A percentile compares a stretch with the other conserved stretches of the same genome.
These are phyloP conservation scores for Thecocarcelia acutangulata DNA, from an alignment of 2,888 invertebrate species.

Conservation along the genomic window DNA sequence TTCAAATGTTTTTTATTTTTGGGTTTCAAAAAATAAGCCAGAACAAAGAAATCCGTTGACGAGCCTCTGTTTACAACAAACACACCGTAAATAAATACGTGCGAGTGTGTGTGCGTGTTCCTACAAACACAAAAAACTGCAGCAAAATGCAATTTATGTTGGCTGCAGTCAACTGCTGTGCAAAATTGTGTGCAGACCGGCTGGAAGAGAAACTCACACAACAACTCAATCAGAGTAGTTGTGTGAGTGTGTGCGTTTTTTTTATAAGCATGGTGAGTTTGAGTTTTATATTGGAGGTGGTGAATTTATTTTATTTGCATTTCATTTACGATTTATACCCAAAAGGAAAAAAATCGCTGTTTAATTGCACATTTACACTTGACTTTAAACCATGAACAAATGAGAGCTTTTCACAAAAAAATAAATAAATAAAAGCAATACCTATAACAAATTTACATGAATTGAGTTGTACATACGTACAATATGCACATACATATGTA, in stretches of 20 bases:
- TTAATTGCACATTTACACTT: slow-evolving; percentile 70
- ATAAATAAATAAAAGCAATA: no score
- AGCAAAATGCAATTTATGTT: slow-evolving; percentile 33
- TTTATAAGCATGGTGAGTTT: slow-evolving; percentile 48
- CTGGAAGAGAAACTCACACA: no score
- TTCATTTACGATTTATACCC: neutral
- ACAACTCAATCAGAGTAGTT: neutral
- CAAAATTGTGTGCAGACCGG: slow-evolving; percentile 47
- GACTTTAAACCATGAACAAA: slow-evolving; percentile 67
- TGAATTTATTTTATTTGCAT: slow-evolving; percentile 38
- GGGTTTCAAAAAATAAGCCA: slow-evolving; percentile 29
- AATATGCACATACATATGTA: slow-evolving; percentile 36
- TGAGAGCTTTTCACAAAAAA: neutral
- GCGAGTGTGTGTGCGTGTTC: no score
- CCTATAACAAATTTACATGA: neutral
- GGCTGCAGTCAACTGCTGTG: slow-evolving; percentile 40
- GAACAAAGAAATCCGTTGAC: slow-evolving; percentile 59
- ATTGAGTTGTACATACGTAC: no score
- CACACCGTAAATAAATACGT: slow-evolving; percentile 5
- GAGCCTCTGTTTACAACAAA: slow-evolving; percentile 56
- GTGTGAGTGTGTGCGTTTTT: slow-evolving; percentile 20
- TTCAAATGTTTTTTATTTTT: slow-evolving; percentile 19
- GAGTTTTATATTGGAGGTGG: neutral
- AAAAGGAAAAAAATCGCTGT: slow-evolving; percentile 10
- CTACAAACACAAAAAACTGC: neutral